A percentile compares a stretch with the other conserved stretches of the same genome.
These are phyloP conservation scores for Trichosurus vulpecula DNA, from an alignment of 2,797 vertebrate genomes.

Conservation along the genomic window DNA sequence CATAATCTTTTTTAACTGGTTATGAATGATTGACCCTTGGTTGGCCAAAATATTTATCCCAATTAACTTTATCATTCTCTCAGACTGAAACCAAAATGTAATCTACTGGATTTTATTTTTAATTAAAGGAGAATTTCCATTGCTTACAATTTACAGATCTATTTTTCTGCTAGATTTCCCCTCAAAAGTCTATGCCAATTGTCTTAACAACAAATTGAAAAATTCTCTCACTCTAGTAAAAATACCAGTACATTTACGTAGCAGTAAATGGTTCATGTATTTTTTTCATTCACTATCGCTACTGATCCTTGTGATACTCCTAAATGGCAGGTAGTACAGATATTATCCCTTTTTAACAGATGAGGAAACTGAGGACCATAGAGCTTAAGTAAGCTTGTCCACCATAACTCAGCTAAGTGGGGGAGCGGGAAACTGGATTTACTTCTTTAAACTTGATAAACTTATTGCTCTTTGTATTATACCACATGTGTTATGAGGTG, in stretches of 20 bases:
- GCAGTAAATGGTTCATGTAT: background rate
- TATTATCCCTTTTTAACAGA: too few relatives aligned
- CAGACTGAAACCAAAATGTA: background rate
- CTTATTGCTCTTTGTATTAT: background rate
- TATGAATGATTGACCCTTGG: too few relatives aligned
- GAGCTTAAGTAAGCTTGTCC: background rate
- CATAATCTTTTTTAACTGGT: background rate
- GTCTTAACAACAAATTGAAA: background rate
- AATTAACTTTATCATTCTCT: background rate
- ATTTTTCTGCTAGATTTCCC: background rate
- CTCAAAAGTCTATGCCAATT: background rate
- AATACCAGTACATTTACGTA: background rate
- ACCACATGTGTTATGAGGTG: background rate
- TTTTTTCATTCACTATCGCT: background rate
- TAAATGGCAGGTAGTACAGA: too few relatives aligned
- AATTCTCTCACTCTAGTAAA: background rate
- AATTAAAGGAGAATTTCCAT: background rate
- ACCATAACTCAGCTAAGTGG: background rate
- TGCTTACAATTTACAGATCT: background rate
- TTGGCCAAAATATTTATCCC: background rate
- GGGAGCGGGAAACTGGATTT: background rate
- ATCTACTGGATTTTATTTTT: background rate
- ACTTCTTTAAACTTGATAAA: background rate
- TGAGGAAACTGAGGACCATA: background rate
- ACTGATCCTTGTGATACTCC: background rate